Evolutionary conservation across 2,888 invertebrate genomes (phyloP).

Genomic region (Scaptomyza flava): DNA sequence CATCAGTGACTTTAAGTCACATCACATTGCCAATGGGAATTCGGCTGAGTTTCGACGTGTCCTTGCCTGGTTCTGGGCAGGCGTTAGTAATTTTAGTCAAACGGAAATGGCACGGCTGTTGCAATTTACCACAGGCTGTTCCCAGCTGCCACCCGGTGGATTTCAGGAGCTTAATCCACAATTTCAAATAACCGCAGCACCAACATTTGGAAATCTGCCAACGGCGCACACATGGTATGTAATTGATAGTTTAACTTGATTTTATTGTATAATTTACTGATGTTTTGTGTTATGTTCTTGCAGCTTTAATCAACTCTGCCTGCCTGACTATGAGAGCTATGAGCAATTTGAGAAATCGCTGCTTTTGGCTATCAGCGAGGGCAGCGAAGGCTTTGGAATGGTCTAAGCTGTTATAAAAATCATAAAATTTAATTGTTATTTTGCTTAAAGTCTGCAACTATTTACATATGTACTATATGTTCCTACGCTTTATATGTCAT

Average conservation of each 20-base stretch:
- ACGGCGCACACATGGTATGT: slow-evolving; percentile 96
- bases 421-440: slow-evolving; percentile 23
- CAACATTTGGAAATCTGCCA: slow-evolving; percentile 95
- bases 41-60: slow-evolving; percentile 93
- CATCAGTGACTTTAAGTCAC: slow-evolving; percentile 94
- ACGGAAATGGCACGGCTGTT: slow-evolving; percentile 96
- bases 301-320: slow-evolving; percentile 97
- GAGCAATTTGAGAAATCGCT: slow-evolving; percentile 96
- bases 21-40: slow-evolving; percentile 93
- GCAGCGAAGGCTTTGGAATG: slow-evolving; percentile 95
- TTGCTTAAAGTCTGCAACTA: slow-evolving; percentile 52
- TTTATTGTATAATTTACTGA: not conserved
- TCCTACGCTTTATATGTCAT: slow-evolving; percentile 66
- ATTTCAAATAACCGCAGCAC: slow-evolving; percentile 96
- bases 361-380: slow-evolving; percentile 96
- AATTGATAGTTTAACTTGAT: not conserved
- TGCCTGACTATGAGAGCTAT: slow-evolving; percentile 97
- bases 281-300: slow-evolving; percentile 68
- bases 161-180: slow-evolving; percentile 95
- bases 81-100: slow-evolving; percentile 93
- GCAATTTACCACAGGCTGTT: slow-evolving; percentile 97
- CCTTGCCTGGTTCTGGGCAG: slow-evolving; percentile 96
- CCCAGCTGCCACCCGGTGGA: slow-evolving; percentile 95
- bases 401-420: slow-evolving; percentile 66
- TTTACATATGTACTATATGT: slow-evolving; percentile 44